Conservation (phyloP, 2,797 vertebrate species). For the Nannoperca australis region DNA sequence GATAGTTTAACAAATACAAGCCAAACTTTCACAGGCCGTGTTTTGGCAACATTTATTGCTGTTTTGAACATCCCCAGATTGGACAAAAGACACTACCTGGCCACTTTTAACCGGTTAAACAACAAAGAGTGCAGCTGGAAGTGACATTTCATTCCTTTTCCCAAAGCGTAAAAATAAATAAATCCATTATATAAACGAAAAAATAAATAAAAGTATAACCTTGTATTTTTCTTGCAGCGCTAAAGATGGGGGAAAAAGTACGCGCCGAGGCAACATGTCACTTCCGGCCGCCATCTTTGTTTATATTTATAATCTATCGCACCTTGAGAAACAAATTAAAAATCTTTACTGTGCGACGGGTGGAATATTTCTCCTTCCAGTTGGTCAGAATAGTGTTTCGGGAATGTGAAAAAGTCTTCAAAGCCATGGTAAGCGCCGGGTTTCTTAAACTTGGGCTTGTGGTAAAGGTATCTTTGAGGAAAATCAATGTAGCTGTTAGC, state of each 20-base stretch:
- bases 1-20: background rate
- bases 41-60: background rate
- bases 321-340: rapidly evolving
- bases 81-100: too few relatives aligned
- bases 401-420: background rate
- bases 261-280: rapidly evolving
- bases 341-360: rapidly evolving
- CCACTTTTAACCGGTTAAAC: too few relatives aligned
- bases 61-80: background rate
- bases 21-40: background rate
- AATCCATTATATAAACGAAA: background rate
- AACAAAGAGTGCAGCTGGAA: background rate
- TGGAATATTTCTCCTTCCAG: background rate
- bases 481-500: background rate
- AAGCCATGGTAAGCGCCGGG: background rate
- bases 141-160: background rate
- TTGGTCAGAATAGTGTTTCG: background rate
- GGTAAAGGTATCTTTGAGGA: background rate
- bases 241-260: background rate
- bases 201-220: too few relatives aligned
- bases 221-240: background rate
- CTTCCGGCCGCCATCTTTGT: constrained; percentile 33
- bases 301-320: background rate
- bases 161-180: background rate
- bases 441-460: background rate